Conservation (phyloP, 2,797 vertebrate genomes). For the Cirrhinus molitorella region DNA sequence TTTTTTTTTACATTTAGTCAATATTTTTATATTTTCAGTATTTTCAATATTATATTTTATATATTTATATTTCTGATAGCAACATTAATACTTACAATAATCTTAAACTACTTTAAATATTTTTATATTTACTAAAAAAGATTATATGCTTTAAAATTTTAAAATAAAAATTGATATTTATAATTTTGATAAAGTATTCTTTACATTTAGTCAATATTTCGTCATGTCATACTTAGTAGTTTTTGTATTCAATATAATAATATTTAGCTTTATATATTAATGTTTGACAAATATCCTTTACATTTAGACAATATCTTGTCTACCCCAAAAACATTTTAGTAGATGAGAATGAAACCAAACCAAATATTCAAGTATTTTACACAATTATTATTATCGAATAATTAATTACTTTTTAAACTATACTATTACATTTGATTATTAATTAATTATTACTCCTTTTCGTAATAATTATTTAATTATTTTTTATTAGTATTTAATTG, state of each 20-base stretch:
- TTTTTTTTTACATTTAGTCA: too few species aligned
- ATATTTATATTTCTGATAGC: too few species aligned
- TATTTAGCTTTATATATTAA: neutral
- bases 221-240: too few species aligned
- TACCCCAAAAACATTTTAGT: neutral
- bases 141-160: neutral
- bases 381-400: neutral
- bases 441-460: too few species aligned
- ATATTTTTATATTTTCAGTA: too few species aligned
- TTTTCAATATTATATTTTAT: too few species aligned
- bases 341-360: neutral
- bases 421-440: neutral
- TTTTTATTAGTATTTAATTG: too few species aligned
- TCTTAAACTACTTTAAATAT: neutral
- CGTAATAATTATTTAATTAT: too few species aligned
- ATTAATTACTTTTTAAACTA: neutral
- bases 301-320: neutral
- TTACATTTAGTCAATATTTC: too few species aligned
- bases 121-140: neutral
- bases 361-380: neutral
- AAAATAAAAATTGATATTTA: neutral
- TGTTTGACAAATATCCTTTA: neutral
- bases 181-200: neutral
- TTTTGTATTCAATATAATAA: neutral
- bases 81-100: too few species aligned